Conservation (phyloP, 2,113 vertebrate genomes). For the Gallinago undulata region DNA sequence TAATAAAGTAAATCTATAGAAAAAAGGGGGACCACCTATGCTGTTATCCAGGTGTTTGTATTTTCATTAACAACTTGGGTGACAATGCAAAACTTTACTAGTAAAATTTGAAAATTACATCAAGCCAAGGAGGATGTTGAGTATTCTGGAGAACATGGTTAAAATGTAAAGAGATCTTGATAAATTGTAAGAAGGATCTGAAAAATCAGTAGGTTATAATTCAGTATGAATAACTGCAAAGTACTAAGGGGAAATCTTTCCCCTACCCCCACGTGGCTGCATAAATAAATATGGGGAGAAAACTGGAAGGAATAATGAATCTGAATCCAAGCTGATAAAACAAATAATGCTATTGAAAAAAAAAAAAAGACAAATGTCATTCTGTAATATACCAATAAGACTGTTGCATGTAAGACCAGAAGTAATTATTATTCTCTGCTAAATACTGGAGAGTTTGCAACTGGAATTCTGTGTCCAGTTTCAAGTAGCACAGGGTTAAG, state of each 20-base stretch:
- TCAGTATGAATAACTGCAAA: background rate
- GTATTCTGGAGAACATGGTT: background rate
- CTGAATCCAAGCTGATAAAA: background rate
- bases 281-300: background rate
- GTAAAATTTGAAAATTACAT: background rate
- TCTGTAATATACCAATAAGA: background rate
- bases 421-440: background rate
- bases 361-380: background rate
- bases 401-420: background rate
- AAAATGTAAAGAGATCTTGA: background rate
- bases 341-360: background rate
- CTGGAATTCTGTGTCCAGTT: background rate
- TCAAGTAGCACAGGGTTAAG: background rate
- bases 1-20: background rate
- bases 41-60: background rate
- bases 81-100: background rate
- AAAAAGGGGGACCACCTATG: background rate
- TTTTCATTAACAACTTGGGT: background rate
- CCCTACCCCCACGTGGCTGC: background rate
- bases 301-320: background rate
- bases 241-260: background rate
- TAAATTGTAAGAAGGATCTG: background rate
- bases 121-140: background rate
- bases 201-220: background rate
- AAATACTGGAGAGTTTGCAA: background rate